Conservation (phyloP, 2,797 vertebrate genomes). For the Gallinago stenura region DNA sequence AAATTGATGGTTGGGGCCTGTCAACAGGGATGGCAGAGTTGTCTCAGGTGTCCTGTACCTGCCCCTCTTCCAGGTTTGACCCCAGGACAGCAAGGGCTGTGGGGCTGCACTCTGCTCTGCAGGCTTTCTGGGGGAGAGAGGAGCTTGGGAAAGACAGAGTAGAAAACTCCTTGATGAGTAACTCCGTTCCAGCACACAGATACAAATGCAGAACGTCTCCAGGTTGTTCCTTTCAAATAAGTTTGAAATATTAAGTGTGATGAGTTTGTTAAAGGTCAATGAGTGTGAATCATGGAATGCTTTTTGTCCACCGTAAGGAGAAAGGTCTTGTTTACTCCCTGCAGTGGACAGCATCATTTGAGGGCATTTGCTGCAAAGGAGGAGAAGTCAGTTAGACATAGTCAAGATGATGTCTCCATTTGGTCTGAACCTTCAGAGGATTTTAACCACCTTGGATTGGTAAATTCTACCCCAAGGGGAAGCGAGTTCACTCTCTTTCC, state of each 20-base stretch:
- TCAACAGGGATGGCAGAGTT: background rate
- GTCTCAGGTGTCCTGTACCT: background rate
- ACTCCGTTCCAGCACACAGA: background rate
- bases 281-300: background rate
- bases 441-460: background rate
- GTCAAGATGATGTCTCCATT: background rate
- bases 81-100: background rate
- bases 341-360: background rate
- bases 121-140: background rate
- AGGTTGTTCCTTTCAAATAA: background rate
- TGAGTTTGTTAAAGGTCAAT: background rate
- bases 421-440: background rate
- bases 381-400: background rate
- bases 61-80: background rate
- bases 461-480: background rate
- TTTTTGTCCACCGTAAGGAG: background rate
- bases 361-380: background rate
- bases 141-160: background rate
- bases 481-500: background rate
- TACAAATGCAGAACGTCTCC: background rate
- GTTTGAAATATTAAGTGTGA: background rate
- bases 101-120: background rate
- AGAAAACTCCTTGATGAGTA: background rate
- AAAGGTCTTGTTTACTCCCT: background rate
- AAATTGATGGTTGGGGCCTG: fast-evolving